Conservation (phyloP, 2,113 vertebrate genomes). For the Podiceps cristatus region DNA sequence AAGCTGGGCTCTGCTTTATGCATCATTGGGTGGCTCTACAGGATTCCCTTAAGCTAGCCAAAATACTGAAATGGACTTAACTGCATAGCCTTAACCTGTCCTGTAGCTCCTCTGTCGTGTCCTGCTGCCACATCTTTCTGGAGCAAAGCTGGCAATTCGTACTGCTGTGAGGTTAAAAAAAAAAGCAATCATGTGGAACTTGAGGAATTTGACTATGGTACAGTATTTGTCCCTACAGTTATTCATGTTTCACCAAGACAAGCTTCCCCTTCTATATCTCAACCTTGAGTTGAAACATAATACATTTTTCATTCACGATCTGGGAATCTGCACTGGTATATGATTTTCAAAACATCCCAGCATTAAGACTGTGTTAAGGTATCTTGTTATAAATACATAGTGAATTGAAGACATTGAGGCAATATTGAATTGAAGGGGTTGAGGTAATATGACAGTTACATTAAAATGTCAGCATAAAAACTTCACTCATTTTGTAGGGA, state of each 20-base stretch:
- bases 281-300: neutral
- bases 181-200: neutral
- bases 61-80: neutral
- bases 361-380: neutral
- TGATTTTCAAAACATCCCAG: neutral
- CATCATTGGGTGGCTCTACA: neutral
- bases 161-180: neutral
- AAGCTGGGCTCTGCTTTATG: neutral
- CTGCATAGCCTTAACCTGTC: neutral
- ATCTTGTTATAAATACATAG: neutral
- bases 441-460: neutral
- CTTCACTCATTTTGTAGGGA: neutral
- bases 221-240: neutral
- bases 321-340: neutral
- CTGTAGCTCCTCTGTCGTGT: neutral
- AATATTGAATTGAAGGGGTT: neutral
- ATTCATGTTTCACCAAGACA: neutral
- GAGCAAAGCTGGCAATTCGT: neutral
- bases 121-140: neutral
- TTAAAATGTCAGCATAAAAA: neutral
- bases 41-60: neutral
- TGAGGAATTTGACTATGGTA: neutral
- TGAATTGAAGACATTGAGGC: neutral
- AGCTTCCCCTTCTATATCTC: neutral
- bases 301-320: neutral